These are phyloP conservation scores for Artibeus jamaicensis DNA, from an alignment of 2,797 vertebrate genomes.

Conservation along the genomic window DNA sequence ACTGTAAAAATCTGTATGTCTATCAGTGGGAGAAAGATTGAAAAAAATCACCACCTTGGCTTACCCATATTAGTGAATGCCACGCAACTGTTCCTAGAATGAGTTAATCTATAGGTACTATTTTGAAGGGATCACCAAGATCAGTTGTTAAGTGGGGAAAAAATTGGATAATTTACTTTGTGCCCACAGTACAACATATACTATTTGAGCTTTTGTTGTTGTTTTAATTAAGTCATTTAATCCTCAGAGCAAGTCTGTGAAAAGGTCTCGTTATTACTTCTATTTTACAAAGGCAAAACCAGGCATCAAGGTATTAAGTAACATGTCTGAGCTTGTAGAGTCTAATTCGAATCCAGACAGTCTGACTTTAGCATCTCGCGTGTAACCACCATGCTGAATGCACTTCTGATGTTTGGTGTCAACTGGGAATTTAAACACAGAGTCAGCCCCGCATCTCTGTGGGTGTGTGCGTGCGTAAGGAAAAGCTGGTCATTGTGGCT, in stretches of 20 bases:
- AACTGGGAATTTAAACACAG: background rate
- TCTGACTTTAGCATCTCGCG: background rate
- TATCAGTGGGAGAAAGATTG: background rate
- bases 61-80: background rate
- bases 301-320: background rate
- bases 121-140: background rate
- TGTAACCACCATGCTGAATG: background rate
- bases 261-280: background rate
- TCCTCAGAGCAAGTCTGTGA: background rate
- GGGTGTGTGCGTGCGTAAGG: background rate
- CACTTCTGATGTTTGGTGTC: background rate
- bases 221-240: constrained; percentile 3
- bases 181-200: background rate
- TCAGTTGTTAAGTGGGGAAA: background rate
- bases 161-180: background rate
- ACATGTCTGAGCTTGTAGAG: background rate
- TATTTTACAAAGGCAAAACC: background rate
- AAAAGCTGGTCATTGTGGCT: background rate
- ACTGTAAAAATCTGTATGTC: background rate
- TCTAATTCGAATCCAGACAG: background rate
- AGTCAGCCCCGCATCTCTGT: background rate
- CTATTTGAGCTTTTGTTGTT: background rate
- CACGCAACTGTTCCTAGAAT: background rate
- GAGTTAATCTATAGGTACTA: background rate
- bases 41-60: background rate